These are phyloP conservation scores for Stenopsyche tienmushanensis DNA, from an alignment of 1,140 invertebrate genomes.

Conservation along the genomic window DNA sequence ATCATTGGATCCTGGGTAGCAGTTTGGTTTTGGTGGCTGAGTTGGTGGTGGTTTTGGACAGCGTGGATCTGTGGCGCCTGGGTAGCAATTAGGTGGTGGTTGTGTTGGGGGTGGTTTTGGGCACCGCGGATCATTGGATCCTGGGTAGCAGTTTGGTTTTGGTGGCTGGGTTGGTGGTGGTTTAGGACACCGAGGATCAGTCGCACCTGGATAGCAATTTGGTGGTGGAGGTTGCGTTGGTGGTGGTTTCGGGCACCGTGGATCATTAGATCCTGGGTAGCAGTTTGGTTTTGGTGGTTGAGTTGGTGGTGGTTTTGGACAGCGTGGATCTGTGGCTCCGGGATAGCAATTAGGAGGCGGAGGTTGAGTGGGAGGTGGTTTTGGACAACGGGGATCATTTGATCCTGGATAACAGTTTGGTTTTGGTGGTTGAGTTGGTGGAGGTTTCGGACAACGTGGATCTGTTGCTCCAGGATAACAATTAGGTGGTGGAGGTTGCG, in stretches of 20 bases:
- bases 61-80: conserved; percentile 46
- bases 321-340: conserved; percentile 47
- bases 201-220: conserved; percentile 48
- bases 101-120: conserved; percentile 20
- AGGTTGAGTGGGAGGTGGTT: conserved; percentile 33
- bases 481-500: conserved; percentile 33
- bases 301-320: conserved; percentile 44
- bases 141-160: conserved; percentile 43
- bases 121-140: conserved; percentile 47
- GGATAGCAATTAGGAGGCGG: conserved; percentile 35
- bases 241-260: conserved; percentile 41
- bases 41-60: conserved; percentile 43
- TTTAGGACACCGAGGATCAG: conserved; percentile 46
- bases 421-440: conserved; percentile 32
- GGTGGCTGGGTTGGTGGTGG: conserved; percentile 42
- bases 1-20: conserved; percentile 41
- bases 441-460: conserved; percentile 33
- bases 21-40: conserved; percentile 45
- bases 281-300: conserved; percentile 38
- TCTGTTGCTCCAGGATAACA: conserved; percentile 45
- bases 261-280: conserved; percentile 31
- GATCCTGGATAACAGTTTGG: conserved; percentile 44
- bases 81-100: conserved; percentile 44
- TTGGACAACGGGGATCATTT: conserved; percentile 46
- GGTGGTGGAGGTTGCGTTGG: conserved; percentile 38